Percentiles rank a stretch among this genome's conserved stretches.
Conservation (phyloP, 2,113 vertebrate genomes). For the Brachyhypopomus gauderio region DNA sequence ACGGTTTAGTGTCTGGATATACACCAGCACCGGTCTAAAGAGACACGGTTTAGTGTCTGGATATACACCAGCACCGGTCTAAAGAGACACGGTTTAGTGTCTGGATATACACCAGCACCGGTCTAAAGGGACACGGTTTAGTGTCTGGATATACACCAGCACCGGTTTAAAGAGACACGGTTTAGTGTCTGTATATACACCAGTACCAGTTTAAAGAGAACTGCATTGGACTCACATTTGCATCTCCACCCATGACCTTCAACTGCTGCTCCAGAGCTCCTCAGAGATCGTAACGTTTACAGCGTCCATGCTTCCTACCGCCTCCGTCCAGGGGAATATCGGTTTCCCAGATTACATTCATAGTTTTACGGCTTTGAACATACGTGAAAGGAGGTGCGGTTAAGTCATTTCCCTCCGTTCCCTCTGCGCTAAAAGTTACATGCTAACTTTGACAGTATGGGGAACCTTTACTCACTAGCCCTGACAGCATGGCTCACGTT, state of each 20-base stretch:
- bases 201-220: not conserved
- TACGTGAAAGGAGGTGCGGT: not conserved
- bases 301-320: not conserved
- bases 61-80: too few species aligned
- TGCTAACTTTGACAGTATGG: constrained; percentile 3
- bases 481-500: too few species aligned
- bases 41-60: too few species aligned
- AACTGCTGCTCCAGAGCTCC: not conserved
- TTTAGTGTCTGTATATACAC: not conserved
- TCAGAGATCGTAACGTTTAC: not conserved
- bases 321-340: constrained; percentile 20
- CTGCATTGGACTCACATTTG: not conserved
- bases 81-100: too few species aligned
- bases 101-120: constrained; percentile 1
- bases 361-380: constrained; percentile 32
- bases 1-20: not conserved
- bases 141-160: not conserved
- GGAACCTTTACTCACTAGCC: too few species aligned
- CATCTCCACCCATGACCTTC: not conserved
- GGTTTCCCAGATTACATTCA: constrained; percentile 36
- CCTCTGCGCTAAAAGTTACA: not conserved
- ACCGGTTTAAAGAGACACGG: not conserved
- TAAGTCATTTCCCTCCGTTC: constrained; percentile 20
- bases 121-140: not conserved
- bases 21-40: not conserved